Conservation (phyloP, 2,888 invertebrate genomes). For the Sarcophaga rosellei region DNA sequence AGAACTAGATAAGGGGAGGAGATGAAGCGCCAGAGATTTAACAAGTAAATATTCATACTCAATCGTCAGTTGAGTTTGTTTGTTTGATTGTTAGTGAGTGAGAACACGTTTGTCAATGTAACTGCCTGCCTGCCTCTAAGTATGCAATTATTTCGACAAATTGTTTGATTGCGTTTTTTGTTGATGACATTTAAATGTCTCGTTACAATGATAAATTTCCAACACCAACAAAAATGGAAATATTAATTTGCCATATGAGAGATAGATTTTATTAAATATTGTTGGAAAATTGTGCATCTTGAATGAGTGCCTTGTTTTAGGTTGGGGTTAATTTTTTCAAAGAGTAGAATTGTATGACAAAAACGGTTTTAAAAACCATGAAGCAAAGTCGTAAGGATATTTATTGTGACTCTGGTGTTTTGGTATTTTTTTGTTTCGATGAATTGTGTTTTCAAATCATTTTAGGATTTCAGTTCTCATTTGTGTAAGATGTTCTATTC, state of each 20-base stretch:
- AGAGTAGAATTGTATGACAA: not conserved
- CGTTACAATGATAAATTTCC: not conserved
- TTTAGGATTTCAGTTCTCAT: no score
- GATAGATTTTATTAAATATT: not conserved
- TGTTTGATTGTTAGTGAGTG: conserved; percentile 7
- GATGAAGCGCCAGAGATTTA: not conserved
- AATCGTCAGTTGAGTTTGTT: not conserved
- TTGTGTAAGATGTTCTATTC: no score
- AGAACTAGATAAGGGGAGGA: not conserved
- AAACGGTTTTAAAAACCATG: not conserved
- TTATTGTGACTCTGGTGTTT: no score
- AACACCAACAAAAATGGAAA: not conserved
- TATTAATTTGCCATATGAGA: not conserved
- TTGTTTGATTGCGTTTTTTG: conserved; percentile 36
- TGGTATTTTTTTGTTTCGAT: no score
- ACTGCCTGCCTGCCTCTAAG: conserved; percentile 33
- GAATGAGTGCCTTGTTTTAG: not conserved
- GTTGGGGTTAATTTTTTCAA: not conserved
- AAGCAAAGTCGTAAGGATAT: no score
- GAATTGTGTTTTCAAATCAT: no score
- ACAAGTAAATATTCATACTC: not conserved
- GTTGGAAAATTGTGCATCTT: not conserved
- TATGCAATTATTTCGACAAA: conserved; percentile 60
- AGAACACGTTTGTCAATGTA: conserved; percentile 28
- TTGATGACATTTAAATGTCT: conserved; percentile 52